These are phyloP conservation scores for Anabas testudineus DNA, from an alignment of 2,797 vertebrate genomes.

Conservation along the genomic window DNA sequence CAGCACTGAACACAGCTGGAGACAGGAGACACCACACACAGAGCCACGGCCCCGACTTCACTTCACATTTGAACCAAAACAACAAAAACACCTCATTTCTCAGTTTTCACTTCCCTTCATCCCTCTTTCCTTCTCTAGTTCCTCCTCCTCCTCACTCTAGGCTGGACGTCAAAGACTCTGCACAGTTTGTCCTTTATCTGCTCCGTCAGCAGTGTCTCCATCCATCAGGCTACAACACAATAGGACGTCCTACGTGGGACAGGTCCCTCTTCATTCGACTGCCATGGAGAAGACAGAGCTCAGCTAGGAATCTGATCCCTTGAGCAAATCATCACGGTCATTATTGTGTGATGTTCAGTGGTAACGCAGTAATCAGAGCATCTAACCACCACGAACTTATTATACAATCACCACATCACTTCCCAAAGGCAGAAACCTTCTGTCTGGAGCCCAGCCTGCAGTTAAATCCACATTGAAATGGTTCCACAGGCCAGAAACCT, in stretches of 20 bases:
- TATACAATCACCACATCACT: no score
- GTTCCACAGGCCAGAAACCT: no score
- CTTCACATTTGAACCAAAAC: constrained; percentile 2
- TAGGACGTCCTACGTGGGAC: constrained; percentile 44
- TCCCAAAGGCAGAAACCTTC: no score
- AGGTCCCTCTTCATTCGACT: constrained; percentile 50
- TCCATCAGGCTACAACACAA: constrained; percentile 73
- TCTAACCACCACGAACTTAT: no score
- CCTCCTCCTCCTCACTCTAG: constrained; percentile 1
- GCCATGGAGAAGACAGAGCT: constrained; percentile 67
- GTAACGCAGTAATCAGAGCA: neutral
- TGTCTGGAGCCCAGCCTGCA: no score
- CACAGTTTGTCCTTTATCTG: constrained; percentile 25
- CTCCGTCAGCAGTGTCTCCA: constrained; percentile 29
- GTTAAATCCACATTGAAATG: no score
- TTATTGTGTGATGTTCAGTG: constrained; percentile 1
- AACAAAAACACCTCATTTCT: constrained; percentile 2
- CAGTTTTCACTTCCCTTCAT: neutral
- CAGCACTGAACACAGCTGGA: constrained; percentile 31
- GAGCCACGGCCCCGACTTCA: neutral
- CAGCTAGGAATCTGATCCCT: constrained; percentile 63
- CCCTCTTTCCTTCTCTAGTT: neutral
- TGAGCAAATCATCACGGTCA: constrained; percentile 29
- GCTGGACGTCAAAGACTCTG: constrained; percentile 4
- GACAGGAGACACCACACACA: constrained; percentile 30